A percentile compares a stretch with the other conserved stretches of the same genome.
phyloP scores from a whole-genome alignment of 2,113 vertebrate genomes.

The Caretta caretta region DNA sequence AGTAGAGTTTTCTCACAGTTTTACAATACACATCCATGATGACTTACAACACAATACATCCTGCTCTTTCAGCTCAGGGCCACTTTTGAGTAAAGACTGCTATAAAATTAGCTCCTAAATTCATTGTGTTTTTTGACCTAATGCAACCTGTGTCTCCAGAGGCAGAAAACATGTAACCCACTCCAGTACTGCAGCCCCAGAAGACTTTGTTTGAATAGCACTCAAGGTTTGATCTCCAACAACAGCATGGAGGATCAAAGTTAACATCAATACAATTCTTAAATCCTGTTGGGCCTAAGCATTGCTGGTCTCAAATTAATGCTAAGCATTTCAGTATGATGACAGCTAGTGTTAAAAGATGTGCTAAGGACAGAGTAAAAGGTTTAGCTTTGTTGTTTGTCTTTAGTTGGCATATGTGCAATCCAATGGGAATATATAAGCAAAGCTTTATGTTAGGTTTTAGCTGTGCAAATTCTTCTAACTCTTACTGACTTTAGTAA shows the following conservation, averaged over 20 bases:
- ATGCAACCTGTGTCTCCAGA: not conserved
- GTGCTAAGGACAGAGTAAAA: not conserved
- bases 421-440: not conserved
- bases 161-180: not conserved
- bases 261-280: not conserved
- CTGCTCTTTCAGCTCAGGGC: not conserved
- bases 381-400: conserved; percentile 28
- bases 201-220: not conserved
- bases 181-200: not conserved
- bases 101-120: not conserved
- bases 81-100: not conserved
- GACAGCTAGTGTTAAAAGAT: not conserved
- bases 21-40: not conserved
- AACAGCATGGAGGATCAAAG: not conserved
- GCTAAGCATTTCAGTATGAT: too few species aligned
- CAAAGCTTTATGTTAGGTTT: not conserved
- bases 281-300: not conserved
- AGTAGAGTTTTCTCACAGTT: not conserved
- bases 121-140: not conserved
- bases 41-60: not conserved
- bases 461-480: not conserved
- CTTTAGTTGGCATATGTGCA: not conserved
- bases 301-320: not conserved
- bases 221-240: not conserved
- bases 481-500: not conserved